Evolutionary conservation across 2,888 invertebrate genomes (phyloP).

Genomic region (Scelioninae gen. 2): DNA sequence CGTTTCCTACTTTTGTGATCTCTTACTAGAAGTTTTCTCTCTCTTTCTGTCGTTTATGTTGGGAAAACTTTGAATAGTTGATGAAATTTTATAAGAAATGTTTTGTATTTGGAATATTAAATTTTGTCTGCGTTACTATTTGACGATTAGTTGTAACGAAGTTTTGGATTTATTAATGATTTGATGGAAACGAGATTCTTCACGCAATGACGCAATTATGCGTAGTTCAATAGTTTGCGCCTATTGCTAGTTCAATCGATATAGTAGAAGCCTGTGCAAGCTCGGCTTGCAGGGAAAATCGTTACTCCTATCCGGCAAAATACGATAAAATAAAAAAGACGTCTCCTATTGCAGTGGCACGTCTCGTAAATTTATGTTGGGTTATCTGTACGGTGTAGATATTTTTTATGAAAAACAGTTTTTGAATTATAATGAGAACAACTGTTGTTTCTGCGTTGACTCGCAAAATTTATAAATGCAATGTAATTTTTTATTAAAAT

Average conservation of each 20-base stretch:
- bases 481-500: too few species aligned
- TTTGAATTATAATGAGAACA: too few species aligned
- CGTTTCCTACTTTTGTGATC: slow-evolving; percentile 15
- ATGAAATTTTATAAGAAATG: background rate
- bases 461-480: too few species aligned
- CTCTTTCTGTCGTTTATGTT: slow-evolving; percentile 5
- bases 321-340: slow-evolving; percentile 28
- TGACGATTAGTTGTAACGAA: too few species aligned
- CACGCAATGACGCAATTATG: slow-evolving; percentile 65
- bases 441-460: too few species aligned
- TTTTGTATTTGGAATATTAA: background rate
- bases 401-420: too few species aligned
- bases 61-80: slow-evolving; percentile 30
- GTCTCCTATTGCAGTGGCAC: background rate
- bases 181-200: slow-evolving; percentile 15
- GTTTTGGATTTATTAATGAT: background rate
- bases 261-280: slow-evolving; percentile 51
- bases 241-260: slow-evolving; percentile 55
- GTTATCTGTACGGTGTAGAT: too few species aligned
- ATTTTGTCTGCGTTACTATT: background rate
- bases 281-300: slow-evolving; percentile 45
- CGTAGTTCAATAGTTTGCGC: slow-evolving; percentile 62
- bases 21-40: slow-evolving; percentile 5
- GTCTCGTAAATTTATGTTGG: background rate
- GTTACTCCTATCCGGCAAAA: slow-evolving; percentile 40